Evolutionary conservation across 2,113 vertebrate species (phyloP), one percentile per base, ranked within the genome.

Genomic region (Xenus cinereus): DNA sequence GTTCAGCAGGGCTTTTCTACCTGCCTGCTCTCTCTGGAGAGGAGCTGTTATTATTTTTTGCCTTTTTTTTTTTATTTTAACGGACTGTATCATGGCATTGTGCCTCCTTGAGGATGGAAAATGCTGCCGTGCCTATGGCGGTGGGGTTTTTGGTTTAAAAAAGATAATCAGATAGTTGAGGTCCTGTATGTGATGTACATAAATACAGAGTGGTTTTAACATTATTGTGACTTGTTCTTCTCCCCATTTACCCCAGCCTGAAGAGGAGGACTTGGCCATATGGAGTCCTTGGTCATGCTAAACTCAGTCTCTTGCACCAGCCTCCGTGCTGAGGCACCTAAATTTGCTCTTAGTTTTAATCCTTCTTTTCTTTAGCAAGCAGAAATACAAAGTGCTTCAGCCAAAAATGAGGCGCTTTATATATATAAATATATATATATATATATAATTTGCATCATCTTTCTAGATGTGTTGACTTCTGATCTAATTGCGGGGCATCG

Each of bases 401-500:
- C 4, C 35, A 30, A 26, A n/a, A 7, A 6, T 0, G 6, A 43
- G 57, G 43, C n/a, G n/a, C n/a, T n/a, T n/a, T n/a, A n/a, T n/a
- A n/a, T n/a, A n/a, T n/a, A n/a, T n/a, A n/a, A n/a, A n/a, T n/a
- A n/a, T n/a, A n/a, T n/a, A n/a, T n/a, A n/a, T n/a, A n/a, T n/a
- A n/a, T n/a, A n/a, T n/a, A n/a, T n/a, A 6, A 39, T 84, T 39
- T 56, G 6, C 54, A 19, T 27, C 0, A 14, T 32, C 48, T 13
- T 37, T 2, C 5, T 46, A 0, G 4, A 9, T n/a, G 48, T 51
- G 48, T 68, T 76, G 59, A 12, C 73, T 84, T 21, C 33, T 74
- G 41, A 21, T 32, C n/a, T 21, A 69, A 22, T 0, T 2, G 22
- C 7, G 54, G 6, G 35, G 12, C 56, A 10, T 6, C 8, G 0